Evolutionary conservation across 2,888 invertebrate species (phyloP).

Genomic region (Stenolophus ochropezus): DNA sequence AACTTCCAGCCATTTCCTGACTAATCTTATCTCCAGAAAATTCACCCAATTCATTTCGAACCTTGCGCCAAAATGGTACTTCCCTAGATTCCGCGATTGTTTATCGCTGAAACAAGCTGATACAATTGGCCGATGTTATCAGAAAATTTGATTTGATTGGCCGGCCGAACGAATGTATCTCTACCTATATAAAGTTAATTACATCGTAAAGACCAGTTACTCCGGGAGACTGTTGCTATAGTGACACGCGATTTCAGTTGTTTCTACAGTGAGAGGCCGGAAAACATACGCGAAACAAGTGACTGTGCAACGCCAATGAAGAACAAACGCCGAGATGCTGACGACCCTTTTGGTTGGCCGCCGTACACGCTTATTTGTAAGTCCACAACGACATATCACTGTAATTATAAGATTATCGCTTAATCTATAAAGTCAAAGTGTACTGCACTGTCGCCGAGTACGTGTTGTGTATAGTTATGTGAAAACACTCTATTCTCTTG

Average conservation of each 20-base stretch:
- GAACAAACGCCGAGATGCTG: background rate
- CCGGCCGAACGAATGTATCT: constrained; percentile 14
- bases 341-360: too few species aligned
- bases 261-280: constrained; percentile 1
- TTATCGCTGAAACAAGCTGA: constrained; percentile 8
- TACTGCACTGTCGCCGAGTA: too few species aligned
- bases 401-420: too few species aligned
- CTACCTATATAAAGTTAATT: constrained; percentile 48
- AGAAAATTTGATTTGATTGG: constrained; percentile 37
- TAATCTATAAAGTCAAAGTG: too few species aligned
- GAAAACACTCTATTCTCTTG: too few species aligned
- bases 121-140: constrained; percentile 30
- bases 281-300: constrained; percentile 2
- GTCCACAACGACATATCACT: too few species aligned
- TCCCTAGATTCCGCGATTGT: constrained; percentile 12
- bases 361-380: too few species aligned
- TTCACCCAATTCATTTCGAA: background rate
- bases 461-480: too few species aligned
- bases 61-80: background rate
- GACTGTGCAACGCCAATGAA: constrained; percentile 14
- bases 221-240: background rate
- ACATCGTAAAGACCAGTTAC: constrained; percentile 50
- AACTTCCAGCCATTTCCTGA: constrained; percentile 43
- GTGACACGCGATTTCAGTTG: constrained; percentile 38
- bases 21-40: background rate